Evolutionary conservation across 2,113 vertebrate genomes (phyloP).

Genomic region (Eulacestoma nigropectus): DNA sequence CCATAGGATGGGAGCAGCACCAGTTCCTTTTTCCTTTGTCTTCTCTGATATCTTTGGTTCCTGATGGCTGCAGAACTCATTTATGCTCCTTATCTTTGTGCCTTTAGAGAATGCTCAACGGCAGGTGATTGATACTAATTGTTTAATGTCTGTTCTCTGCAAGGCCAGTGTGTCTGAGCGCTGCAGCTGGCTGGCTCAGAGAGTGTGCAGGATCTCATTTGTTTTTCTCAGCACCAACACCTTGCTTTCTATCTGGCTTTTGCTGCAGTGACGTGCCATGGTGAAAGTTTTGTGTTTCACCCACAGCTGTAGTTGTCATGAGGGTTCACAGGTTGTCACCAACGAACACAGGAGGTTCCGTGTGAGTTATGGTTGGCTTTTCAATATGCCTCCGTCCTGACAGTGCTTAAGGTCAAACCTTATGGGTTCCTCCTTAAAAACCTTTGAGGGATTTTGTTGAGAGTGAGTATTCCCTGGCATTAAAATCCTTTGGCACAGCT

Average conservation of each 20-base stretch:
- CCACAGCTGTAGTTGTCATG: accelerated
- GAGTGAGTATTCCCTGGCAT: neutral
- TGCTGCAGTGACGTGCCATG: neutral
- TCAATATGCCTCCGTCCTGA: neutral
- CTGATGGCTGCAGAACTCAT: neutral
- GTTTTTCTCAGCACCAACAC: neutral
- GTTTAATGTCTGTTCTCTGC: neutral
- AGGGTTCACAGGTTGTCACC: neutral
- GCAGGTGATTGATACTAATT: neutral
- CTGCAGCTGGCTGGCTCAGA: neutral
- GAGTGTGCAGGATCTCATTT: neutral
- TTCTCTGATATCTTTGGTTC: neutral
- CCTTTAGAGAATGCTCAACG: neutral
- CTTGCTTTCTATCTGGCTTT: neutral
- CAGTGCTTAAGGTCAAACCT: neutral
- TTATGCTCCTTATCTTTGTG: neutral
- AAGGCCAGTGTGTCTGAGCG: neutral
- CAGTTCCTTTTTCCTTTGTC: neutral
- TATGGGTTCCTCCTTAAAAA: neutral
- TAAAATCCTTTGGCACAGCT: neutral
- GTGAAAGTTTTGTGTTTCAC: neutral
- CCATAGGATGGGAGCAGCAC: neutral
- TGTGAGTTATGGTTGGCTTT: neutral
- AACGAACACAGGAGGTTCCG: neutral
- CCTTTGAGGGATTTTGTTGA: neutral